Evolutionary conservation across 2,797 vertebrate genomes (phyloP), one percentile per base, ranked within the genome.

Genomic region (Pristis pectinata): DNA sequence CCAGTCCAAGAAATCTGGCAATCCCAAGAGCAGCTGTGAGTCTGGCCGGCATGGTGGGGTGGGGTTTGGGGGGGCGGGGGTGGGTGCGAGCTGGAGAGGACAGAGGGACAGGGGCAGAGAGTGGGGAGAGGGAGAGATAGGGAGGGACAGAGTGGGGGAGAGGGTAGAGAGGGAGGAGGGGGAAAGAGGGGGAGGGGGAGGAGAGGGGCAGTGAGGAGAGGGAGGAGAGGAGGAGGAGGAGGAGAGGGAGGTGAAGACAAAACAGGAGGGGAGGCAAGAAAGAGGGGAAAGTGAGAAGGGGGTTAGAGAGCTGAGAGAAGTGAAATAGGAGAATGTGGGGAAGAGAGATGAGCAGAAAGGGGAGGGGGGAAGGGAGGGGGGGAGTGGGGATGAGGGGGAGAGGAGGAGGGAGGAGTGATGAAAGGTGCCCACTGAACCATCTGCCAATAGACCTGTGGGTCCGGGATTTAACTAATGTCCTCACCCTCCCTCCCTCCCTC

Each of bases 21-120:
- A 96, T 95, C 97, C 96, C 91, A 98, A 98, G 96, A 98, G 98
- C 95, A 98, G 97, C 59, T 99, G 99, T 99, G 97, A 98, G 99
- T 98, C 94, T 95, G 61, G 61, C n/a, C n/a, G n/a, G 61, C 13
- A 3, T 19, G 67, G 0, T 67, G 67, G 67, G 3, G 3, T 3
- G 4, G 19, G 67, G 67, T 19, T 4, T 70, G 15, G 19, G 9
- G 67, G 49, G 0, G 83, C 34, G 27, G 22, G 24, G 22, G 22
- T 8, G 44, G 0, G 27, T 8, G 24, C 8, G 53, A 83, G 6
- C 27, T 27, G 49, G 9, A 8, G 5, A 0, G 27, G 24, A 24
- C 0, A 2, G 3, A 49, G 24, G 41, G 44, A 49, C 2, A 49
- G 1, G 1, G 49, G 67, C 3, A 24, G n/a, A 24, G 19, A 13